phyloP scores from a whole-genome alignment of 1,140 invertebrate genomes.

The Cotesia typhae region DNA sequence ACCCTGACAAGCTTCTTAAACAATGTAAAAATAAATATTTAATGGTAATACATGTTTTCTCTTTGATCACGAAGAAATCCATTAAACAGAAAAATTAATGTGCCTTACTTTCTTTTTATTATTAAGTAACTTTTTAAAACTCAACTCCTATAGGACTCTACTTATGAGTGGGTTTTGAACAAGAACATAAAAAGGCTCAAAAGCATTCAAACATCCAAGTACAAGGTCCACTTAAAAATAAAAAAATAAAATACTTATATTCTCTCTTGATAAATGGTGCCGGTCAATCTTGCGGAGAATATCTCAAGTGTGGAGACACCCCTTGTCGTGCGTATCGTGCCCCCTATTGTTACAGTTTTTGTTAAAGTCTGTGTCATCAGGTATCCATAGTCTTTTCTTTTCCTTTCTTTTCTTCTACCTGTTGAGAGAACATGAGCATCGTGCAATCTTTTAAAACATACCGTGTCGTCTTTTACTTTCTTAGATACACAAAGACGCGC shows the following conservation, averaged over 20 bases:
- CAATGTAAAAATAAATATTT: too few relatives aligned
- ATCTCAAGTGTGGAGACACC: conserved; percentile 14
- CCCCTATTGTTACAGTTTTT: conserved; percentile 12
- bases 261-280: conserved; percentile 18
- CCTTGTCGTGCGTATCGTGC: conserved; percentile 24
- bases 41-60: too few relatives aligned
- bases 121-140: neutral
- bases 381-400: neutral
- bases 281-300: conserved; percentile 28
- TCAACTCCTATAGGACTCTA: neutral
- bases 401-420: neutral
- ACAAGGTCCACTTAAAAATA: neutral
- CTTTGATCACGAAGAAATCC: too few relatives aligned
- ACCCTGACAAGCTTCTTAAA: too few relatives aligned
- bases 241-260: neutral
- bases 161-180: too few relatives aligned
- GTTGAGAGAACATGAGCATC: conserved; percentile 1
- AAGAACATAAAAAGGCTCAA: conserved; percentile 1
- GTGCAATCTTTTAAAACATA: neutral
- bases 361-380: neutral
- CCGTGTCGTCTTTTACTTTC: conserved; percentile 1
- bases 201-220: neutral
- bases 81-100: too few relatives aligned
- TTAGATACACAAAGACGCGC: conserved; percentile 8
- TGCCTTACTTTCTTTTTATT: neutral